Conservation (phyloP, 2,888 invertebrate species). For the Empis stercorea region DNA sequence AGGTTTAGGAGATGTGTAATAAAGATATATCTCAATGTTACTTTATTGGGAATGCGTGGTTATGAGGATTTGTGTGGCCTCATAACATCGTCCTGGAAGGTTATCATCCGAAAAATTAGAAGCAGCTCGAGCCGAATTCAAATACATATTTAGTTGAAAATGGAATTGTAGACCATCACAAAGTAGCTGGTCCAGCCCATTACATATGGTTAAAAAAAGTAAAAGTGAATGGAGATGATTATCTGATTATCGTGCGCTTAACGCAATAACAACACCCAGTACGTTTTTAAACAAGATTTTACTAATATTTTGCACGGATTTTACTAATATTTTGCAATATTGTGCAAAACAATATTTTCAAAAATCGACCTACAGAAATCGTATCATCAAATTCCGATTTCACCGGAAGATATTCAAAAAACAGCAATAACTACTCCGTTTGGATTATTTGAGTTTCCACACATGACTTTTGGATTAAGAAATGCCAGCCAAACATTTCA, state of each 20-base stretch:
- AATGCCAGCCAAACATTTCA: slow-evolving; percentile 25
- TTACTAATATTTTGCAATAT: too few relatives aligned
- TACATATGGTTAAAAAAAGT: slow-evolving; percentile 20
- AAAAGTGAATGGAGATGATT: slow-evolving; percentile 18
- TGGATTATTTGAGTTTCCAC: slow-evolving; percentile 21
- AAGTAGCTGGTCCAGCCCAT: slow-evolving; percentile 28
- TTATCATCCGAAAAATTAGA: too few relatives aligned
- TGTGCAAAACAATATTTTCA: slow-evolving; percentile 18
- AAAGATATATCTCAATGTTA: too few relatives aligned
- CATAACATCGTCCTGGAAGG: too few relatives aligned
- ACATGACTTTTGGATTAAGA: slow-evolving; percentile 23
- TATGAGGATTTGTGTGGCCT: too few relatives aligned
- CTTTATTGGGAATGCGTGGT: too few relatives aligned
- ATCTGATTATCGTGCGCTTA: slow-evolving; percentile 20
- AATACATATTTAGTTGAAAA: slow-evolving; percentile 13
- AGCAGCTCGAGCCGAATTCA: neutral
- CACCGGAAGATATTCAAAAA: slow-evolving; percentile 17
- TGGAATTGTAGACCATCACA: slow-evolving; percentile 30
- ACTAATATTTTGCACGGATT: slow-evolving; percentile 12
- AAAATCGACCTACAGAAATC: slow-evolving; percentile 16
- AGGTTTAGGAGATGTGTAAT: too few relatives aligned
- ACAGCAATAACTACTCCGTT: slow-evolving; percentile 21
- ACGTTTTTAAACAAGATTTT: slow-evolving; percentile 20
- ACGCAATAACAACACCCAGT: slow-evolving; percentile 20
- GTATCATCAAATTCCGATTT: slow-evolving; percentile 20